A percentile compares a stretch with the other conserved stretches of the same genome.
Conservation (phyloP, 2,113 vertebrate genomes). For the Sphyrna mokarran region DNA sequence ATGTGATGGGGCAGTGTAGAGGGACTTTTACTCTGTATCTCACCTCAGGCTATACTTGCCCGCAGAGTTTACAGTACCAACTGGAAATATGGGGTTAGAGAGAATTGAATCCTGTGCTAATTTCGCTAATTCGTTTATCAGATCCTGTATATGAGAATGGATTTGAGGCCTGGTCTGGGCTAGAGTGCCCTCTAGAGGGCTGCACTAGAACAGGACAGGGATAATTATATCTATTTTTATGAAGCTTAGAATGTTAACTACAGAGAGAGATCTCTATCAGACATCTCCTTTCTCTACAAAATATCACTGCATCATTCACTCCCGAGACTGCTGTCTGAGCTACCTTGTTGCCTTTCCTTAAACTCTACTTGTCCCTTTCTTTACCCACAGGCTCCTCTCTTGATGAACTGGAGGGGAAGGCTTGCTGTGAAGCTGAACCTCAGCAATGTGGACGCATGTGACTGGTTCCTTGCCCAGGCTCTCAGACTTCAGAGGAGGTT, state of each 20-base stretch:
- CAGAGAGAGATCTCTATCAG: neutral
- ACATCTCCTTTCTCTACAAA: neutral
- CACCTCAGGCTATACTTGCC: too few species aligned
- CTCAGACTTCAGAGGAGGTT: slow-evolving; percentile 55
- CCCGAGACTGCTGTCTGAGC: neutral
- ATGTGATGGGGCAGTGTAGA: too few species aligned
- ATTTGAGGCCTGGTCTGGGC: neutral
- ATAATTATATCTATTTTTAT: neutral
- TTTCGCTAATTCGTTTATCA: neutral
- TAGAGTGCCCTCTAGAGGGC: neutral
- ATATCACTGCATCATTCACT: neutral
- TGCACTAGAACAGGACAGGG: neutral
- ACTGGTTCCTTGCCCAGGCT: slow-evolving; percentile 71
- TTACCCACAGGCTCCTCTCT: slow-evolving; percentile 59
- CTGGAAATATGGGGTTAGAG: too few species aligned
- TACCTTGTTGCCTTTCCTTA: too few species aligned
- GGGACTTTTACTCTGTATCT: too few species aligned
- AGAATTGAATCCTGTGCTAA: too few species aligned
- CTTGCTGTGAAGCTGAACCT: slow-evolving; percentile 75
- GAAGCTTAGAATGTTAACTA: too few species aligned
- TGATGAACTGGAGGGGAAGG: slow-evolving; percentile 69
- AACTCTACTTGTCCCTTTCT: neutral
- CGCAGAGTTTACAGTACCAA: too few species aligned
- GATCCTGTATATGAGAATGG: neutral
- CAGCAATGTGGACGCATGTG: slow-evolving; percentile 61